A percentile compares a stretch with the other conserved stretches of the same genome.
Conservation (phyloP, 2,888 invertebrate species). For the Seira musarum region DNA sequence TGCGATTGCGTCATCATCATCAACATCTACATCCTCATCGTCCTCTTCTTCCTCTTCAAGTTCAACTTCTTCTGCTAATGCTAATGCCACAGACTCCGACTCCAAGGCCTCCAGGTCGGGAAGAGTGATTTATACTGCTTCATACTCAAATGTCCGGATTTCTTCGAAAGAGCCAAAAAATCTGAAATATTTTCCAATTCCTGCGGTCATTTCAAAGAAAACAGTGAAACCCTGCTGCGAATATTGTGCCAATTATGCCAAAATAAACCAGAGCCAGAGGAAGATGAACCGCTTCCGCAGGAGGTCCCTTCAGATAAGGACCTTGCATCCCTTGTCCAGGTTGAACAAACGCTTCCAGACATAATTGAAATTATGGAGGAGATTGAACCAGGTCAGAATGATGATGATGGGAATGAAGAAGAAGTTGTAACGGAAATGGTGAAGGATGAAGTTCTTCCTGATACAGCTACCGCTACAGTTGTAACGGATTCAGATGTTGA, state of each 20-base stretch:
- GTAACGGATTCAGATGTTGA: no score
- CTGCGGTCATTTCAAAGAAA: conserved; percentile 35
- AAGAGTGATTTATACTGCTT: conserved; percentile 45
- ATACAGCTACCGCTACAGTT: no score
- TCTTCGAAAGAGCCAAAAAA: conserved; percentile 40
- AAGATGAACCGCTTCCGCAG: not conserved
- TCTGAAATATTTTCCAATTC: conserved; percentile 48
- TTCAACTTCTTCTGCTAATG: not conserved
- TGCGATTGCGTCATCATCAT: not conserved
- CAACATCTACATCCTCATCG: not conserved
- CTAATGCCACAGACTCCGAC: conserved; percentile 13
- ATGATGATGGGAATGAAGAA: not conserved
- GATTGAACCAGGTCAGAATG: conserved; percentile 18
- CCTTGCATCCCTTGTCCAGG: not conserved
- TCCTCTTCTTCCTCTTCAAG: not conserved
- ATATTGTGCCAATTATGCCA: conserved; percentile 38
- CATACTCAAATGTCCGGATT: conserved; percentile 50
- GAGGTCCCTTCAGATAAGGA: not conserved
- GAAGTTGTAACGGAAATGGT: conserved; percentile 20
- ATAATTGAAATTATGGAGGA: conserved; percentile 39
- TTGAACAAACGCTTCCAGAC: conserved; percentile 23
- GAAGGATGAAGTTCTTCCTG: not conserved
- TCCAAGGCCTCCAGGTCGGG: conserved; percentile 20
- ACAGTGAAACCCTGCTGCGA: not conserved
- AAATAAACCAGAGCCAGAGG: not conserved